Conservation (phyloP, 2,797 vertebrate genomes). For the Parauchenoglanis ngamensis region DNA sequence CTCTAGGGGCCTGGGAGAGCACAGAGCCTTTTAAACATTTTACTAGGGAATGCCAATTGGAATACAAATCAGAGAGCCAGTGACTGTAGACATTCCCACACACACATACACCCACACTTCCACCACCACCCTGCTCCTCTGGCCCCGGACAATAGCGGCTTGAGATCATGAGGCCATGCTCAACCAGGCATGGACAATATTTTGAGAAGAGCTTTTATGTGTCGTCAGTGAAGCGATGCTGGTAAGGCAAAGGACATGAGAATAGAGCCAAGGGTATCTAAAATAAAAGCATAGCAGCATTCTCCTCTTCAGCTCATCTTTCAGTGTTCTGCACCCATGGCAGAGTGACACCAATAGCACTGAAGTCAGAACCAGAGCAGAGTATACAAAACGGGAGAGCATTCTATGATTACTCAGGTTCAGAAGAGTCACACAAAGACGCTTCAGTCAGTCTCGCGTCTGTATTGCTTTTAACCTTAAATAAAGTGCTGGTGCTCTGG, state of each 20-base stretch:
- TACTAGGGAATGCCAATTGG: constrained; percentile 1
- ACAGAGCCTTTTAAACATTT: constrained; percentile 44
- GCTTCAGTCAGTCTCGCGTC: constrained; percentile 7
- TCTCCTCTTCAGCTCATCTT: constrained; percentile 29
- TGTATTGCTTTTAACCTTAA: constrained; percentile 22
- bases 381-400: constrained; percentile 13
- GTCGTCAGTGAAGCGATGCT: constrained; percentile 31
- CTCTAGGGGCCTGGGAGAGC: constrained; percentile 32
- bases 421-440: constrained; percentile 2
- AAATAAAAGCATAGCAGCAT: constrained; percentile 37
- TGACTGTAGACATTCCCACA: background rate
- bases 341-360: constrained; percentile 28
- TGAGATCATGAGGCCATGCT: constrained; percentile 49
- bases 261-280: constrained; percentile 18
- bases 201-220: constrained; percentile 58
- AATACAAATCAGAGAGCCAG: constrained; percentile 36
- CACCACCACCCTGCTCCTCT: constrained; percentile 25
- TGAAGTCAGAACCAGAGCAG: constrained; percentile 15
- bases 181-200: constrained; percentile 52
- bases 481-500: constrained; percentile 1
- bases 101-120: constrained; percentile 24
- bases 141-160: constrained; percentile 37
- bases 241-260: constrained; percentile 29
- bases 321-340: constrained; percentile 19
- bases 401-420: constrained; percentile 10